Conservation (phyloP, 2,888 invertebrate genomes). For the Nymphalis urticae region DNA sequence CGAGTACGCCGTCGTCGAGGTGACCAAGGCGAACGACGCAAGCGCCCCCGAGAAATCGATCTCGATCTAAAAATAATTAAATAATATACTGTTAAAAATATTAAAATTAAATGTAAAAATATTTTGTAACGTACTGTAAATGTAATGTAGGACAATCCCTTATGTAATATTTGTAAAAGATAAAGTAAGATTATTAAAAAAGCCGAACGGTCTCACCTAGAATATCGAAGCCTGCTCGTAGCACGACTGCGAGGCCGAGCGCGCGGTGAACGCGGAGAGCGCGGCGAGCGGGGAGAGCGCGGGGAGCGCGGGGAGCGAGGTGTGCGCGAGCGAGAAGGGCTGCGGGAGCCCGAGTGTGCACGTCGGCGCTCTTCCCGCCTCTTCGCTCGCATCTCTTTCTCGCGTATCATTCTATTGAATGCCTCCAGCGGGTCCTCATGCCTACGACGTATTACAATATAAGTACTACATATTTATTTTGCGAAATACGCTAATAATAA, state of each 20-base stretch:
- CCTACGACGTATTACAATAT: constrained; percentile 57
- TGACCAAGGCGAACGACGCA: constrained; percentile 74
- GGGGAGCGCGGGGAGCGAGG: constrained; percentile 50
- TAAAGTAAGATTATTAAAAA: constrained; percentile 40
- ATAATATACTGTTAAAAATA: not conserved
- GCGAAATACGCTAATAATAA: no score
- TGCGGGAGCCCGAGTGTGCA: constrained; percentile 54
- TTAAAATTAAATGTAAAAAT: no score
- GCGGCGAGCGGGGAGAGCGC: constrained; percentile 52
- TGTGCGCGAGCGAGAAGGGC: constrained; percentile 55
- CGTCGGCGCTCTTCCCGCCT: constrained; percentile 83
- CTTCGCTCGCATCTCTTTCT: constrained; percentile 89
- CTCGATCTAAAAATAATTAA: constrained; percentile 77
- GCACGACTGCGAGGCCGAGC: constrained; percentile 62
- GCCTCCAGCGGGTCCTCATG: constrained; percentile 93
- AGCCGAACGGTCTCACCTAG: constrained; percentile 53
- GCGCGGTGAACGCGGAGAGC: constrained; percentile 50
- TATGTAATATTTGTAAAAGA: not conserved
- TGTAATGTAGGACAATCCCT: no score
- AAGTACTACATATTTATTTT: not conserved
- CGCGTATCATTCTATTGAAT: constrained; percentile 91
- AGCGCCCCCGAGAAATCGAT: constrained; percentile 82
- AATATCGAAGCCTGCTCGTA: constrained; percentile 65
- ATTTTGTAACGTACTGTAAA: no score
- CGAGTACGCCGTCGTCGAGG: constrained; percentile 70